Evolutionary conservation across 2,113 vertebrate species (phyloP), one percentile per base, ranked within the genome.

Genomic region (Ammodramus savannarum): DNA sequence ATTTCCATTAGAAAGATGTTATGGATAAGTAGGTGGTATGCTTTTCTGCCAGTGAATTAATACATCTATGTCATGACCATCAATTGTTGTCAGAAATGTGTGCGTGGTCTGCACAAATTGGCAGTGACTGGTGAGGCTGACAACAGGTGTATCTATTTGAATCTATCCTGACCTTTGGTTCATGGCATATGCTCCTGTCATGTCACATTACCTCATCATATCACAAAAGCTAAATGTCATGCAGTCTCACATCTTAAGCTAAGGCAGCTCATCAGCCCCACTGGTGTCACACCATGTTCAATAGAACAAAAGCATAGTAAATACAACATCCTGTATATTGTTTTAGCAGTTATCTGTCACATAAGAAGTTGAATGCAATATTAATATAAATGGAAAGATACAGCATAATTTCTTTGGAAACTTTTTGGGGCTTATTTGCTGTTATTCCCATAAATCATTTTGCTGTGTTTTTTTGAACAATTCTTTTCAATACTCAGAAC

Each of bases 221-320:
- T 58, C 91, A 91, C 67, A 87, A 91, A 91, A 96, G 78, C 67
- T 79, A 63, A 93, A 91, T 89, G 67, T 91, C 89, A 73, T 46
- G 54, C 14, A 51, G 26, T 43, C 77, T 85, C 72, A 55, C 59
- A 44, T 69, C 67, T 76, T 79, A 85, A 73, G 49, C 34, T 58
- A 58, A 58, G 41, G 76, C 0, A 9, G 29, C 43, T 79, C 52
- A 54, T 68, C 48, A 61, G 49, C 20, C 20, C 19, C 34, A n/a
- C 62, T 43, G 18, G 44, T 91, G 73, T 83, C 67, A 87, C 55
- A 57, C 68, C 29, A 55, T 13, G 21, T 29, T 61, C 67, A 69
- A 31, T 25, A 6, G n/a, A 85, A 74, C 19, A 83, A 73, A 32
- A 61, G 18, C 16, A 54, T 8, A 34, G 44, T 57, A 85, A 89